These are phyloP conservation scores for Trichomalopsis sarcophagae DNA, from an alignment of 1,140 invertebrate species.

Conservation along the genomic window DNA sequence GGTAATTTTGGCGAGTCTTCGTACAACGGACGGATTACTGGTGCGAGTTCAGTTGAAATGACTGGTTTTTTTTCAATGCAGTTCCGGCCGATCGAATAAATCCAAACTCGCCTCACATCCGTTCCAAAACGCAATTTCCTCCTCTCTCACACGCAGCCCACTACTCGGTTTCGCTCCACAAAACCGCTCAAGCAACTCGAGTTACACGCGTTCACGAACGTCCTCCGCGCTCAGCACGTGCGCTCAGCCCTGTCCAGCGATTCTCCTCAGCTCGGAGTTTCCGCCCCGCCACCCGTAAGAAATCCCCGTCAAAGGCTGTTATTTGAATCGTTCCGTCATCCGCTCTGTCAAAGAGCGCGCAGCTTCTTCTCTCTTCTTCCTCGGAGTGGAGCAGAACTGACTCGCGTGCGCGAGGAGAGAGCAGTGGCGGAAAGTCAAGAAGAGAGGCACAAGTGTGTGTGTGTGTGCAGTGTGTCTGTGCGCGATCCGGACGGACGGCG, in stretches of 20 bases:
- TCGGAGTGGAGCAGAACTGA: neutral
- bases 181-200: constrained; percentile 32
- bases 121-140: neutral
- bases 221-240: neutral
- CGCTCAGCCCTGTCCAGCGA: neutral
- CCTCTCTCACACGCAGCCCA: neutral
- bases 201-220: constrained; percentile 28
- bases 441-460: neutral
- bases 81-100: neutral
- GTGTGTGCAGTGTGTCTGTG: neutral
- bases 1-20: too few relatives aligned
- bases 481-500: constrained; percentile 61
- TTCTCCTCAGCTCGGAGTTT: constrained; percentile 31
- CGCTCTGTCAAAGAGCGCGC: constrained; percentile 47
- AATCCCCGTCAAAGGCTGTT: constrained; percentile 52
- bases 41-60: too few relatives aligned
- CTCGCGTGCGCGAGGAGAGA: neutral
- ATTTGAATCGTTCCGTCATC: constrained; percentile 53
- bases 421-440: constrained; percentile 8
- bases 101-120: neutral
- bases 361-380: neutral
- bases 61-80: too few relatives aligned
- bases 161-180: neutral
- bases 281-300: constrained; percentile 47
- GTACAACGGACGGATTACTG: too few relatives aligned